A percentile compares a stretch with the other conserved stretches of the same genome.
Conservation (phyloP, 1,140 invertebrate species). For the Gyrodactylus salaris region DNA sequence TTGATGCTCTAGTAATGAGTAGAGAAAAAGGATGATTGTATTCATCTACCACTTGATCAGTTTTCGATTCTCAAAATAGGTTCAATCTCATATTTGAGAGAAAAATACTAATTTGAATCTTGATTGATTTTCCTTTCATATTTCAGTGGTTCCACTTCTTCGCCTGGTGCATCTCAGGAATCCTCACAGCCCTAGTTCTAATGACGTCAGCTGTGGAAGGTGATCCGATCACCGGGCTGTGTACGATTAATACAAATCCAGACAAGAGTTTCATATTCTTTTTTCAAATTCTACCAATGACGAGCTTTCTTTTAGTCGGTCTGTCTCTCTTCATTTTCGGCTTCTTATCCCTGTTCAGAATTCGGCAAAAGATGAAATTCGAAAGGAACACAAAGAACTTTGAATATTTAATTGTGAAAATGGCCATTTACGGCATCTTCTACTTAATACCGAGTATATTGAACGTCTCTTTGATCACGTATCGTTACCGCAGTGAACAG, state of each 20-base stretch:
- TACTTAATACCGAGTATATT: background rate
- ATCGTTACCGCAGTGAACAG: background rate
- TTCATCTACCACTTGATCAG: too few species aligned
- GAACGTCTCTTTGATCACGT: background rate
- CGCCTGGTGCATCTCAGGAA: constrained; percentile 60
- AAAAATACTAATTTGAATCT: too few species aligned
- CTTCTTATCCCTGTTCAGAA: background rate
- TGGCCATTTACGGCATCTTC: background rate
- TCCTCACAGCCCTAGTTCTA: constrained; percentile 55
- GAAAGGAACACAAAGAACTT: background rate
- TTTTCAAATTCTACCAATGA: background rate
- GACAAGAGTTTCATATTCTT: background rate
- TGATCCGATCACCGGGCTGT: constrained; percentile 70
- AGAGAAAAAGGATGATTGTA: too few species aligned
- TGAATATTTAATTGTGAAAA: background rate
- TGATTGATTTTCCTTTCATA: too few species aligned
- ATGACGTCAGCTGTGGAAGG: constrained; percentile 79
- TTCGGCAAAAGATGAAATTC: background rate
- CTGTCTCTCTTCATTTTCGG: background rate
- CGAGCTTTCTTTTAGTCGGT: background rate
- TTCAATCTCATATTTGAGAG: too few species aligned
- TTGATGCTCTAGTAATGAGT: too few species aligned
- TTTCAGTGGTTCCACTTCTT: constrained; percentile 65
- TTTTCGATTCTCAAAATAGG: too few species aligned
- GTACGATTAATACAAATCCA: constrained; percentile 16